These are phyloP conservation scores for Epizoanthus illoricatus DNA, from an alignment of 92 coral and sea anemone species.

Conservation along the genomic window DNA sequence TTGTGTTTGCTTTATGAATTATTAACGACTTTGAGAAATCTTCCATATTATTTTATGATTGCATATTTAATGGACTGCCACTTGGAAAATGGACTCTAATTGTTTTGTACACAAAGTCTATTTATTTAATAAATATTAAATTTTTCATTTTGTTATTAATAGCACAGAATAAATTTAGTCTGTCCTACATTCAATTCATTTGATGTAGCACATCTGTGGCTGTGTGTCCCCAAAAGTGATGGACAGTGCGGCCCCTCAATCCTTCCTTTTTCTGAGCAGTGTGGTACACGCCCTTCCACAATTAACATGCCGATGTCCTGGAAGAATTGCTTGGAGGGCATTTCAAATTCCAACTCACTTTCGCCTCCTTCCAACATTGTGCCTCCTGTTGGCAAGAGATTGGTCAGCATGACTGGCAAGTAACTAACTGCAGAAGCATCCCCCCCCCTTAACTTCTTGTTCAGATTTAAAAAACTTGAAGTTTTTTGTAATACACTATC, in stretches of 20 bases:
- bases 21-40: background rate
- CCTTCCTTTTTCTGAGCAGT: constrained; percentile 77
- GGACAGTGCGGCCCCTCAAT: constrained; percentile 79
- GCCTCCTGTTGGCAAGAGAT: background rate
- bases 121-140: background rate
- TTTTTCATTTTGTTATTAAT: background rate
- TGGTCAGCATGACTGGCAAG: no score
- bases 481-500: no score
- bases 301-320: constrained; percentile 88
- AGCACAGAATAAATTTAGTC: no score
- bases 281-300: constrained; percentile 83
- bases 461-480: no score
- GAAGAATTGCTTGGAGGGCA: constrained; percentile 89
- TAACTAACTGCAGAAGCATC: no score
- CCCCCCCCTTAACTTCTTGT: no score
- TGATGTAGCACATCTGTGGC: constrained; percentile 58
- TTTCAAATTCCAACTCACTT: constrained; percentile 79
- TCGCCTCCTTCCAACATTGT: constrained; percentile 45
- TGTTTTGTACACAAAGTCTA: no score
- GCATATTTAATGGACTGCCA: no score
- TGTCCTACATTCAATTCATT: constrained; percentile 41
- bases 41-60: background rate
- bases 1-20: no score
- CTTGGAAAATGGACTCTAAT: no score
- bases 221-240: constrained; percentile 34